Conservation (phyloP, 2,113 vertebrate genomes). For the Spea multiplicata region DNA sequence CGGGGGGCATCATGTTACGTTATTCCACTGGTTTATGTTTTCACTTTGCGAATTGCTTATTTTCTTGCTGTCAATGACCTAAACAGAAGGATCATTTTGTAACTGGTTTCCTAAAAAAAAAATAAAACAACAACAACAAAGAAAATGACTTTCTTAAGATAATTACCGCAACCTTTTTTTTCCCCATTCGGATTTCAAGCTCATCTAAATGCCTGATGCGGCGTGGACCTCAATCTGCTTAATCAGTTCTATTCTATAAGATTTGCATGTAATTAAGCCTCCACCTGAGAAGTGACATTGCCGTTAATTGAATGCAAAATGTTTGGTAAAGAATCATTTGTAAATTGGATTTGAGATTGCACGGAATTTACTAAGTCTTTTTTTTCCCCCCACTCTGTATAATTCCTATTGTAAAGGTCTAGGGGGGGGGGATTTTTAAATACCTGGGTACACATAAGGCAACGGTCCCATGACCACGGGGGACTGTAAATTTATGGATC, state of each 20-base stretch:
- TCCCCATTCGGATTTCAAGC: constrained; percentile 2
- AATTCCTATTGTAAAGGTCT: too few relatives aligned
- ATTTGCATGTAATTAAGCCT: constrained; percentile 38
- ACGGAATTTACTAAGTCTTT: neutral
- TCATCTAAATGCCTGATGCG: constrained; percentile 9
- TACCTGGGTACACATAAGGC: too few relatives aligned
- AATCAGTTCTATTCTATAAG: constrained; percentile 35
- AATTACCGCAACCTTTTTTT: constrained; percentile 22
- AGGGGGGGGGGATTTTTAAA: too few relatives aligned
- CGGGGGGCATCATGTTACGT: neutral
- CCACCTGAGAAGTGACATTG: constrained; percentile 25
- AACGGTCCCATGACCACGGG: too few relatives aligned
- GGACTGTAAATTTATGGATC: too few relatives aligned
- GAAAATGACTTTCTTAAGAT: constrained; percentile 3
- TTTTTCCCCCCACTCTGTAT: too few relatives aligned
- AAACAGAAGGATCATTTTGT: neutral
- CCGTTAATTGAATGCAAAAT: constrained; percentile 42
- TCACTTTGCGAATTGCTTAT: constrained; percentile 3
- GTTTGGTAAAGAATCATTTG: constrained; percentile 25
- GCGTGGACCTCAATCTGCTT: neutral
- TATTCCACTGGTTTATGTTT: neutral
- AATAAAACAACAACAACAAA: neutral
- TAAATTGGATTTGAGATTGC: constrained; percentile 19
- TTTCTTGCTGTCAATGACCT: constrained; percentile 3
- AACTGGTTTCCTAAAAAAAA: neutral